Percentiles rank a stretch among this genome's conserved stretches.
phyloP scores from a whole-genome alignment of 2,113 vertebrate species.

The Pelodiscus sinensis region DNA sequence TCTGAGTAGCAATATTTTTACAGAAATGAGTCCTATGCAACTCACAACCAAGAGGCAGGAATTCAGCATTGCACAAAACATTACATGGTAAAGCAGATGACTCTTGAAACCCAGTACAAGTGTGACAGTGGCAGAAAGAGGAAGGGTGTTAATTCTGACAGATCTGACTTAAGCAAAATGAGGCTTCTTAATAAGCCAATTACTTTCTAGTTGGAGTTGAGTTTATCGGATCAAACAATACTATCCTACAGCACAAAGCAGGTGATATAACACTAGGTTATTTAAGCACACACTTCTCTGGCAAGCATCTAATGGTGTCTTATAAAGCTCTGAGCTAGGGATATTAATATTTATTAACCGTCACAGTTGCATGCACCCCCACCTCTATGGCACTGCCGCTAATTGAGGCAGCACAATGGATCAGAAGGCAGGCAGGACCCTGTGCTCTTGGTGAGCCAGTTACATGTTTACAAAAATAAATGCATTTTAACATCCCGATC shows the following conservation, averaged over 20 bases:
- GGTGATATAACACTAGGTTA: constrained; percentile 24
- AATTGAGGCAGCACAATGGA: too few species aligned
- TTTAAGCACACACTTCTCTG: not conserved
- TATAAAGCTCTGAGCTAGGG: not conserved
- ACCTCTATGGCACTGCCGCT: too few species aligned
- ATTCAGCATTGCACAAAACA: not conserved
- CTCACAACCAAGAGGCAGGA: not conserved
- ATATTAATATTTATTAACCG: too few species aligned
- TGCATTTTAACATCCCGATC: not conserved
- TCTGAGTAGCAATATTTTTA: not conserved
- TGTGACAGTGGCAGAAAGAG: not conserved
- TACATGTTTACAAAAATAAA: too few species aligned
- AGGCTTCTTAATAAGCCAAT: constrained; percentile 18
- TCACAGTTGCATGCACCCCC: too few species aligned
- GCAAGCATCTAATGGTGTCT: too few species aligned
- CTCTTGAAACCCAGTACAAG: constrained; percentile 23
- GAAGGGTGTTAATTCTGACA: constrained; percentile 2
- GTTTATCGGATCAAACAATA: not conserved
- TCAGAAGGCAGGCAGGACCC: too few species aligned
- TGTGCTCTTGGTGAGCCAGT: too few species aligned
- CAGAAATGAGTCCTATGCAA: not conserved
- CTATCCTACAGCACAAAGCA: not conserved
- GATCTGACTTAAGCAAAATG: not conserved
- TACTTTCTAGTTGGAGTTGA: not conserved
- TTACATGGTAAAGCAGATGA: not conserved